Percentiles rank a stretch among this genome's conserved stretches.
Conservation (phyloP, 53 echinoderm and acorn worm species). For the Antedon mediterranea region DNA sequence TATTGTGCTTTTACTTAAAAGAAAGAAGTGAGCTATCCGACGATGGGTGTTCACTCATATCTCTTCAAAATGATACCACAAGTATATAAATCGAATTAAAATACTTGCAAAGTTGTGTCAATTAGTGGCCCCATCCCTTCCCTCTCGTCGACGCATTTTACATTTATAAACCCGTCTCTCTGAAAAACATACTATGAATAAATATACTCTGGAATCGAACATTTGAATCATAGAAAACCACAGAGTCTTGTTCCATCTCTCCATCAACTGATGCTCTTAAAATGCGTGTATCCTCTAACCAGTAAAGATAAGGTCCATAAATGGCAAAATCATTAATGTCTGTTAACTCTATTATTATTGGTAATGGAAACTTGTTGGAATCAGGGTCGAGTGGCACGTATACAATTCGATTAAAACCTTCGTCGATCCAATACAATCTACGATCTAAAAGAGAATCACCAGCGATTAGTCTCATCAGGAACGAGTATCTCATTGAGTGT, state of each 20-base stretch:
- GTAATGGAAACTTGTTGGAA: neutral
- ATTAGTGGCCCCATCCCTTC: no score
- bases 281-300: neutral
- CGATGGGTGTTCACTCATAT: no score
- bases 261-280: neutral
- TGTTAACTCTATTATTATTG: no score
- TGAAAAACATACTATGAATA: neutral
- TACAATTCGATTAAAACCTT: neutral
- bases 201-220: neutral
- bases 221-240: neutral
- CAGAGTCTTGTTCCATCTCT: neutral
- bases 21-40: no score
- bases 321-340: neutral
- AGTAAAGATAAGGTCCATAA: neutral
- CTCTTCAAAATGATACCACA: no score
- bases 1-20: no score
- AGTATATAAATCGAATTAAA: no score
- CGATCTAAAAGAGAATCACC: neutral
- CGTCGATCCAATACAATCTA: neutral
- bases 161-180: no score
- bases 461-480: no score
- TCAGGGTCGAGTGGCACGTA: neutral
- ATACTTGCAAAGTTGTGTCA: no score
- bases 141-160: no score
- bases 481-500: no score